phyloP scores from a whole-genome alignment of 1,140 invertebrate genomes.

The Heliconius melpomene region DNA sequence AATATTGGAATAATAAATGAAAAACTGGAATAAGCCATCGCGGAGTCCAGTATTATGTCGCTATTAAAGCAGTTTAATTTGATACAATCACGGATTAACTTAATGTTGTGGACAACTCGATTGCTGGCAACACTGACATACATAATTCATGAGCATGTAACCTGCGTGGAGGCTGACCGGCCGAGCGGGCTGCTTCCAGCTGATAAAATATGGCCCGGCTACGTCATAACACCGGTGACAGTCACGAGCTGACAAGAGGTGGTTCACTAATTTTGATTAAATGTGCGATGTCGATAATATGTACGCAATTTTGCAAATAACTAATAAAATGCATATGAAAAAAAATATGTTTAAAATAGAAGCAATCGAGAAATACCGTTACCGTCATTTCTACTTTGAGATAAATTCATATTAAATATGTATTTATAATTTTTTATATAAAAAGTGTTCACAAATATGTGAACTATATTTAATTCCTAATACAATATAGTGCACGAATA shows the following conservation, averaged over 20 bases:
- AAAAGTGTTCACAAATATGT: no score
- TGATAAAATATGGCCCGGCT: slow-evolving; percentile 20
- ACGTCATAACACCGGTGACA: slow-evolving; percentile 10
- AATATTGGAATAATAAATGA: no score
- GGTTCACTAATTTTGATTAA: not conserved
- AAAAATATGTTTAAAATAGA: no score
- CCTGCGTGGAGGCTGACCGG: slow-evolving; percentile 20
- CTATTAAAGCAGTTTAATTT: slow-evolving; percentile 22
- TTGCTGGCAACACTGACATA: slow-evolving; percentile 12
- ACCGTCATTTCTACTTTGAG: no score
- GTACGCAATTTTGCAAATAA: not conserved
- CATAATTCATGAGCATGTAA: slow-evolving; percentile 32
- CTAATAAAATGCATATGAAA: no score
- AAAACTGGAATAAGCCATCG: not conserved
- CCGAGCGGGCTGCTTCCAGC: slow-evolving; percentile 13
- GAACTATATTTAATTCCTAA: no score
- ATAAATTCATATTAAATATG: no score
- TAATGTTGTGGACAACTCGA: slow-evolving; percentile 21
- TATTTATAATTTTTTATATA: no score
- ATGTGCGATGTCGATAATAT: not conserved
- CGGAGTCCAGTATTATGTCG: not conserved
- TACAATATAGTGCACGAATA: no score
- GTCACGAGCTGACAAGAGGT: slow-evolving; percentile 8
- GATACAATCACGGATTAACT: slow-evolving; percentile 26
- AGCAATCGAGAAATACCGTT: no score